A percentile compares a stretch with the other conserved stretches of the same genome.
These are phyloP conservation scores for Unio pictorum DNA, from an alignment of 2,888 invertebrate species.

Conservation along the genomic window DNA sequence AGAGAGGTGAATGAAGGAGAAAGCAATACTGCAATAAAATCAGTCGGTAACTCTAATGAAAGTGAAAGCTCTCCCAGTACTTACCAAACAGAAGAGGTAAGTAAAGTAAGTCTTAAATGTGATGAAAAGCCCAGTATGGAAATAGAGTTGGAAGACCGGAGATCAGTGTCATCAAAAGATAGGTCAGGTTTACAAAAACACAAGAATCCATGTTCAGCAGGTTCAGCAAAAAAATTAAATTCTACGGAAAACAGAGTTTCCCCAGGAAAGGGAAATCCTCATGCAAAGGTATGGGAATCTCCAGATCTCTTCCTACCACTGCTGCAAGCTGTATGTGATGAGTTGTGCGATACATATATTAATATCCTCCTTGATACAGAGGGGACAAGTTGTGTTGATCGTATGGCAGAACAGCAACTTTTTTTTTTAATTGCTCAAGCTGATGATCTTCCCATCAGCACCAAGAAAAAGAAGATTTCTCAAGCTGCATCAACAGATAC, in stretches of 20 bases:
- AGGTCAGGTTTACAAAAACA: conserved; percentile 1
- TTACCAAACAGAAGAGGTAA: too few relatives aligned
- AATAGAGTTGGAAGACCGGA: not conserved
- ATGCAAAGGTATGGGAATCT: conserved; percentile 27
- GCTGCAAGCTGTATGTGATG: conserved; percentile 62
- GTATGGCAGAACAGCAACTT: conserved; percentile 75
- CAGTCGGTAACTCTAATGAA: not conserved
- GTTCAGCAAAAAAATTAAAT: not conserved
- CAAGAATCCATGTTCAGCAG: not conserved
- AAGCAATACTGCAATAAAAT: not conserved
- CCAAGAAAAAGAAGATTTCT: conserved; percentile 36
- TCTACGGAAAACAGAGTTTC: conserved; percentile 1
- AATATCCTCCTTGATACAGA: conserved; percentile 64
- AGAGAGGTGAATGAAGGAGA: not conserved
- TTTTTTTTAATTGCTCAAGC: conserved; percentile 77
- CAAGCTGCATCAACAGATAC: conserved; percentile 24
- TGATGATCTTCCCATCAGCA: conserved; percentile 73
- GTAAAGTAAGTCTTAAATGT: too few relatives aligned
- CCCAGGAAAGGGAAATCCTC: conserved; percentile 1
- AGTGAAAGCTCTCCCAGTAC: not conserved
- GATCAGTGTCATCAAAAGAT: not conserved
- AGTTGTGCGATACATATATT: conserved; percentile 64
- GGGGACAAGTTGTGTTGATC: conserved; percentile 62
- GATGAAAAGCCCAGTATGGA: too few relatives aligned
- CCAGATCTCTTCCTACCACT: conserved; percentile 52